Evolutionary conservation across 1,140 invertebrate species (phyloP).

Genomic region (Liolophura sinensis): DNA sequence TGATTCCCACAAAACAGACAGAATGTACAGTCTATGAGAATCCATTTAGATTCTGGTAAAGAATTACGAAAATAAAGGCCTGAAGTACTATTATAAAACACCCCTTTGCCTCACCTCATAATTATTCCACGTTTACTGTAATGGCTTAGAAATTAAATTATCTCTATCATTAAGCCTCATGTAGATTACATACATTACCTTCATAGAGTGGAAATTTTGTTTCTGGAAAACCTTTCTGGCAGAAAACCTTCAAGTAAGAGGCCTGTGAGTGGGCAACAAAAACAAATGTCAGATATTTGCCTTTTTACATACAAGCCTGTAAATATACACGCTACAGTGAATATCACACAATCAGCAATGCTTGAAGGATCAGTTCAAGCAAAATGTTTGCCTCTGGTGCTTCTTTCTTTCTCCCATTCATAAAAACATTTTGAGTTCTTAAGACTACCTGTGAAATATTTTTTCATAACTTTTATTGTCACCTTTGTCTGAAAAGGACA

Average conservation of each 20-base stretch:
- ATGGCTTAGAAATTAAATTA: no score
- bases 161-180: no score
- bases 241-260: constrained; percentile 31
- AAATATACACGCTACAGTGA: no score
- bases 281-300: background rate
- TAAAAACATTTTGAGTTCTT: no score
- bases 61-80: no score
- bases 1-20: no score
- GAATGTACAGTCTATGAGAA: no score
- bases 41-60: no score
- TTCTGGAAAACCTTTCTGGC: constrained; percentile 39
- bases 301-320: background rate
- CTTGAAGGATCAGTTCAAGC: background rate
- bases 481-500: background rate
- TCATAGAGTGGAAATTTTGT: constrained; percentile 40
- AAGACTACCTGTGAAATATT: background rate
- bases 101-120: no score
- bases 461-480: background rate
- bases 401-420: no score
- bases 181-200: constrained; percentile 25
- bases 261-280: constrained; percentile 27
- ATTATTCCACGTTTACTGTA: no score
- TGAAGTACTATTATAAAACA: no score
- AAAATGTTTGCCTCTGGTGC: background rate
- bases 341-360: background rate